A percentile compares a stretch with the other conserved stretches of the same genome.
phyloP scores from a whole-genome alignment of 2,797 vertebrate genomes.

The Onychomys leucogaster region DNA sequence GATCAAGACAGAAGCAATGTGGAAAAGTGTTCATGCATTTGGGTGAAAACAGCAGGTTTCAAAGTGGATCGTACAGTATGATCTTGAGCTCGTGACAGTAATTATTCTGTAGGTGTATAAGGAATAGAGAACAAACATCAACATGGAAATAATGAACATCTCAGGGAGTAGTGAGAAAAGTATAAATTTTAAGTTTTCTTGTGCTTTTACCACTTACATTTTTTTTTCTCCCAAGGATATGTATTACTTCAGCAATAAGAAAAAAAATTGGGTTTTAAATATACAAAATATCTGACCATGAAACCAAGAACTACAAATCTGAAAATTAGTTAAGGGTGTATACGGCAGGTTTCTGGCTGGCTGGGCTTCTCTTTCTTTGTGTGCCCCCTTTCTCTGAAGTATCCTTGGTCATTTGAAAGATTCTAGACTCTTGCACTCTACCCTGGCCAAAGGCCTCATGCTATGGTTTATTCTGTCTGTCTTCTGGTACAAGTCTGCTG shows the following conservation, averaged over 20 bases:
- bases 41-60: not conserved
- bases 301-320: not conserved
- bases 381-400: too few species aligned
- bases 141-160: not conserved
- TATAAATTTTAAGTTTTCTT: not conserved
- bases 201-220: not conserved
- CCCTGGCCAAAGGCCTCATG: not conserved
- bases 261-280: not conserved
- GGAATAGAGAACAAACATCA: not conserved
- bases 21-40: not conserved
- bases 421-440: not conserved
- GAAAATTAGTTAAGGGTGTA: not conserved
- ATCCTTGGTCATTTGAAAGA: not conserved
- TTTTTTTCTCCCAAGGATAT: not conserved
- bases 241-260: not conserved
- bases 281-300: not conserved
- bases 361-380: not conserved
- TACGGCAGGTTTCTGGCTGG: not conserved
- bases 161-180: not conserved
- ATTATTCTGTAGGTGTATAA: not conserved
- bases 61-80: not conserved
- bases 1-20: slow-evolving; percentile 8
- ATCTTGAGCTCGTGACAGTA: slow-evolving; percentile 10
- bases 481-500: not conserved
- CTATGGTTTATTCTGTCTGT: not conserved